A percentile compares a stretch with the other conserved stretches of the same genome.
These are phyloP conservation scores for Passer domesticus DNA, from an alignment of 2,113 vertebrate species.

Conservation along the genomic window DNA sequence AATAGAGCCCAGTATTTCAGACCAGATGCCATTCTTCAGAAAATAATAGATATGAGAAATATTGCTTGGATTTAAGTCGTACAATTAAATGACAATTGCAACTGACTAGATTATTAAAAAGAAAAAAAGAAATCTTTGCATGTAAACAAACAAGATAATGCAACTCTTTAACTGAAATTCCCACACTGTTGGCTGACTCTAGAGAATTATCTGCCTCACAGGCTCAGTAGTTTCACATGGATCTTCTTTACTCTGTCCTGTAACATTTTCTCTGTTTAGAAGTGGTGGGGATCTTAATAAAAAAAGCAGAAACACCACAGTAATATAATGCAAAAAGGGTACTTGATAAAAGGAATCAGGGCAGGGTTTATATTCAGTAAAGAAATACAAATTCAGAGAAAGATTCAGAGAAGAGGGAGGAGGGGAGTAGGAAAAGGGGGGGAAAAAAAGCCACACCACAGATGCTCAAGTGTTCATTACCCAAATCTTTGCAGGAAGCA, in stretches of 20 bases:
- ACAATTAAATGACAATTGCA: neutral
- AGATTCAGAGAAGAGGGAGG: neutral
- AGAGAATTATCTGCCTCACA: neutral
- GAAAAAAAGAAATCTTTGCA: neutral
- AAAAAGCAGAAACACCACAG: neutral
- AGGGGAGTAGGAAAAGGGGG: neutral
- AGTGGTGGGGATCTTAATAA: neutral
- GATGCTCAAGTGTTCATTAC: constrained; percentile 66
- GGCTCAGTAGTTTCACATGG: neutral
- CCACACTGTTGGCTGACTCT: neutral
- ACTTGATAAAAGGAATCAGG: neutral
- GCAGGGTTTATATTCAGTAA: neutral
- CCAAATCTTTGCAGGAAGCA: constrained; percentile 59
- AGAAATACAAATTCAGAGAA: constrained; percentile 1
- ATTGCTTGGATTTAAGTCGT: neutral
- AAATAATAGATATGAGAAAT: neutral
- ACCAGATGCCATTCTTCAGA: neutral
- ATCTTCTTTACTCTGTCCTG: neutral
- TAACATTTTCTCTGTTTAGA: neutral
- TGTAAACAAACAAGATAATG: constrained; percentile 1
- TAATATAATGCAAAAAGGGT: neutral
- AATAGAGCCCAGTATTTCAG: neutral
- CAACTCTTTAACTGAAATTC: neutral
- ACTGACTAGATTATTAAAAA: neutral
- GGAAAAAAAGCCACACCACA: neutral